Evolutionary conservation across 2,113 vertebrate genomes (phyloP).

Genomic region (Nycticebus coucang): DNA sequence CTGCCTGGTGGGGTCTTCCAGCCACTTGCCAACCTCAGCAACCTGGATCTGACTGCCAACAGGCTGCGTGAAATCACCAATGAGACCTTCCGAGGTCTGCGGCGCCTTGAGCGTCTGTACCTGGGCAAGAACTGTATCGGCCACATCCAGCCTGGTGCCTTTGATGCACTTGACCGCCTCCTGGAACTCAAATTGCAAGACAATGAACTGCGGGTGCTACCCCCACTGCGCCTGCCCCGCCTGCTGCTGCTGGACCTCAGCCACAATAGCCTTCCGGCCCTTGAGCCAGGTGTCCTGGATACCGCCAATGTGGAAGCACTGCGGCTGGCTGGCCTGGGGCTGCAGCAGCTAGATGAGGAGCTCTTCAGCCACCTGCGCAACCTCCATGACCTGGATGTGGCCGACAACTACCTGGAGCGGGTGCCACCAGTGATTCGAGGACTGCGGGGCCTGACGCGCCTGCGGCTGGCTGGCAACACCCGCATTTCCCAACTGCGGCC

Average conservation of each 20-base stretch:
- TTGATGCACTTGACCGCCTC: conserved; percentile 89
- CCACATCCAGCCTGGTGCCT: conserved; percentile 91
- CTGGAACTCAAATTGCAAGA: conserved; percentile 96
- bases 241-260: conserved; percentile 95
- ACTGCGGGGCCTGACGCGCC: conserved; percentile 88
- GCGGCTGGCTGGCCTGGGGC: conserved; percentile 90
- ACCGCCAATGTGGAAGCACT: conserved; percentile 92
- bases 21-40: conserved; percentile 90
- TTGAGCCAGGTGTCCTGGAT: conserved; percentile 86
- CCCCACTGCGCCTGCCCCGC: conserved; percentile 89
- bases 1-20: conserved; percentile 92
- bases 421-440: conserved; percentile 87
- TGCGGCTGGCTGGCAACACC: conserved; percentile 92
- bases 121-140: conserved; percentile 92
- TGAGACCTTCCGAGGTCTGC: conserved; percentile 92
- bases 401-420: conserved; percentile 89
- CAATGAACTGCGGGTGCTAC: conserved; percentile 89
- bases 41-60: conserved; percentile 96
- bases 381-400: conserved; percentile 94
- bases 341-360: conserved; percentile 87
- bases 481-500: conserved; percentile 88
- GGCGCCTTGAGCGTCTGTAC: conserved; percentile 94
- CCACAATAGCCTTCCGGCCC: conserved; percentile 87
- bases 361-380: conserved; percentile 90
- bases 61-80: conserved; percentile 93